These are phyloP conservation scores for Erebia palarica DNA, from an alignment of 2,888 invertebrate species.

Conservation along the genomic window DNA sequence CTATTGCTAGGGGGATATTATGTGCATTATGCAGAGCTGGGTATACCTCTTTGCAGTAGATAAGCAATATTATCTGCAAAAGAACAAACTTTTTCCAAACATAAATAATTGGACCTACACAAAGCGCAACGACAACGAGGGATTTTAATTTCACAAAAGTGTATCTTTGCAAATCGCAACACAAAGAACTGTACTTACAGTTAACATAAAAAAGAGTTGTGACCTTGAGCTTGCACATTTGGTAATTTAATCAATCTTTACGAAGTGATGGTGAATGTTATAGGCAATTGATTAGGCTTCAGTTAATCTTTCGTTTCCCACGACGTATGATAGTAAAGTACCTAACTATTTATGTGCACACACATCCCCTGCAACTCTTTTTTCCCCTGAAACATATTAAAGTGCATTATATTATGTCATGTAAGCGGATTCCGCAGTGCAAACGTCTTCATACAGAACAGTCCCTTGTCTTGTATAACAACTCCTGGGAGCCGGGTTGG, in stretches of 20 bases:
- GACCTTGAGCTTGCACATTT: too few species aligned
- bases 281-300: too few species aligned
- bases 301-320: too few species aligned
- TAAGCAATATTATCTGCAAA: constrained; percentile 35
- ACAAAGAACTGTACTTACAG: too few species aligned
- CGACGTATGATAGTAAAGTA: too few species aligned
- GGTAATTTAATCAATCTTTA: too few species aligned
- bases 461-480: neutral
- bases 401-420: neutral
- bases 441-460: neutral
- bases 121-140: neutral
- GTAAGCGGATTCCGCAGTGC: neutral
- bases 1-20: constrained; percentile 30
- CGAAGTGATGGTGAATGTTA: too few species aligned
- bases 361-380: too few species aligned
- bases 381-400: too few species aligned
- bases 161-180: neutral
- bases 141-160: neutral
- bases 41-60: neutral
- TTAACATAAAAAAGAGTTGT: too few species aligned
- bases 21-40: constrained; percentile 34
- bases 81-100: constrained; percentile 33
- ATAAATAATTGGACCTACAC: neutral
- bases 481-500: neutral
- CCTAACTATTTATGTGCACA: too few species aligned